These are phyloP conservation scores for Clarias macrocephalus DNA, from an alignment of 2,113 vertebrate species.

Conservation along the genomic window DNA sequence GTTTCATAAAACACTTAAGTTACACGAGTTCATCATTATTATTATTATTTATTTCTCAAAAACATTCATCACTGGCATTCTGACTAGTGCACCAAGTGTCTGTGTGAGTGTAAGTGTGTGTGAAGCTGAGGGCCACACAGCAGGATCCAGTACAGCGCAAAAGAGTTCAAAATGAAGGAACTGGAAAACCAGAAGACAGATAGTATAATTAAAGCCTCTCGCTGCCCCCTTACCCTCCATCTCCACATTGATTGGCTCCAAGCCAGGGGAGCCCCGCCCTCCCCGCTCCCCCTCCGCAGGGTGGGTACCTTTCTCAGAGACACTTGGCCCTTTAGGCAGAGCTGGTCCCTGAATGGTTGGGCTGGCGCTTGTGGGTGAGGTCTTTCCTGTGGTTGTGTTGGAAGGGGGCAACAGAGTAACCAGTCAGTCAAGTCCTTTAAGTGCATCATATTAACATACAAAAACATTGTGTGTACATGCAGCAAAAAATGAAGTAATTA, in stretches of 20 bases:
- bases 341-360: constrained; percentile 72
- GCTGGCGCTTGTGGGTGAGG: constrained; percentile 77
- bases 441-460: constrained; percentile 38
- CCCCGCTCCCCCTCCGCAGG: constrained; percentile 74
- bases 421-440: constrained; percentile 72
- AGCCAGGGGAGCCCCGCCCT: constrained; percentile 77
- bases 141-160: constrained; percentile 67
- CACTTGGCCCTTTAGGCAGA: constrained; percentile 75
- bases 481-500: neutral
- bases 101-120: constrained; percentile 57
- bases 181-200: constrained; percentile 52
- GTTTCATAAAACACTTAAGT: neutral
- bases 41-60: neutral
- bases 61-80: neutral
- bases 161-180: constrained; percentile 36
- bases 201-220: constrained; percentile 50
- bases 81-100: neutral
- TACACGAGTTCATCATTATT: too few species aligned
- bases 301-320: constrained; percentile 77
- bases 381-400: constrained; percentile 78
- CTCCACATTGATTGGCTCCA: constrained; percentile 82
- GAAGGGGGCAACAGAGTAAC: constrained; percentile 74
- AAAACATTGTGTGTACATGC: constrained; percentile 15
- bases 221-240: constrained; percentile 84
- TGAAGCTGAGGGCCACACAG: constrained; percentile 69